Evolutionary conservation across 2,888 invertebrate species (phyloP), one percentile per base, ranked within the genome.

Genomic region (Amphipyra berbera): DNA sequence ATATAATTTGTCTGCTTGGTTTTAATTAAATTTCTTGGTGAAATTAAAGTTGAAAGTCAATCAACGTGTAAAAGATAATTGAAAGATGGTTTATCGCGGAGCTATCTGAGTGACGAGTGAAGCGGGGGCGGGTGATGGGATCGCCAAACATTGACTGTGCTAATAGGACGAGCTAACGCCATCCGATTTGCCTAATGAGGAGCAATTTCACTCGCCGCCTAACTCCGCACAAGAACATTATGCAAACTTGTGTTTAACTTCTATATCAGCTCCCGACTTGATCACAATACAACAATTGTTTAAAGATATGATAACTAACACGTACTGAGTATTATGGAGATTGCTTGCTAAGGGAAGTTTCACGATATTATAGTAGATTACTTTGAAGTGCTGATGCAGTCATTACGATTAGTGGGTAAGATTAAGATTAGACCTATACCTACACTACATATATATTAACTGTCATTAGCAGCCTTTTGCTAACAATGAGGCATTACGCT

Each of bases 171-270:
- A 89, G 88, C 90, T 88, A 89, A 89, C 90, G 87, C 87, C 84
- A 85, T 79, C 85, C 89, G 91, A 93, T 94, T 93, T 93, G 90
- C 93, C 89, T 93, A 94, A 93, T 94, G 91, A 93, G 90, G 84
- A 87, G 79, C 89, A 90, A 91, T 90, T 90, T 82, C 81, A 84
- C 80, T 84, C 84, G 77, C 83, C 82, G 78, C 79, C 83, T 79
- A 85, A 85, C 84, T 87, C 83, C 79, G 84, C 81, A 81, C 87
- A 85, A 84, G 87, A 86, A 83, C 89, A 92, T 93, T 93, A 94
- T 94, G 92, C 91, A 89, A 90, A 93, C 87, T 90, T 88, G 83
- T 90, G 87, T 93, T 94, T 93, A 90, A 90, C 88, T 93, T 92
- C 82, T 85, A 85, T 85, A 90, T 90, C 88, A 89, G 83, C 86